phyloP scores from a whole-genome alignment of 2,113 vertebrate genomes.

The Lamprotornis superbus region DNA sequence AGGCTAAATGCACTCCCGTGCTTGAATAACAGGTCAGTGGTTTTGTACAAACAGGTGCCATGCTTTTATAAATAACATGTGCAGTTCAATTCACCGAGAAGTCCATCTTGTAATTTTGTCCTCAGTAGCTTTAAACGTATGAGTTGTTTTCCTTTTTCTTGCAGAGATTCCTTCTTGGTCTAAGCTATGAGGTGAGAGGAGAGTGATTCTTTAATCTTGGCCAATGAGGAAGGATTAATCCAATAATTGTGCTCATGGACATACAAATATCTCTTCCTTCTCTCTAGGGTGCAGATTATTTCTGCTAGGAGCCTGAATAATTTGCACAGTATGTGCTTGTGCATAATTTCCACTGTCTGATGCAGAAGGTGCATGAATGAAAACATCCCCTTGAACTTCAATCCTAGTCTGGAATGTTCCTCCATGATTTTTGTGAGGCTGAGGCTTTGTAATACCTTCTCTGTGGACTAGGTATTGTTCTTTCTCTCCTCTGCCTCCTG shows the following conservation, averaged over 20 bases:
- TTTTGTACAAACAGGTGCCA: not conserved
- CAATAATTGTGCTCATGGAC: slow-evolving; percentile 39
- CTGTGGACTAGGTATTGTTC: not conserved
- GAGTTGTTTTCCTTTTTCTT: not conserved
- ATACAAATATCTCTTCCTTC: slow-evolving; percentile 36
- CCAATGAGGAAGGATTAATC: slow-evolving; percentile 59
- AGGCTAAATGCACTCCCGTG: not conserved
- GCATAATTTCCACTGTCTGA: slow-evolving; percentile 18
- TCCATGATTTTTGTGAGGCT: not conserved
- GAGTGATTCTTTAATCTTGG: slow-evolving; percentile 48
- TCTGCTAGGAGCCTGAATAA: slow-evolving; percentile 45
- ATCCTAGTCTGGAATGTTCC: slow-evolving; percentile 26
- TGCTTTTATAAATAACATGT: not conserved
- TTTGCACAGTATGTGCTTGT: slow-evolving; percentile 41
- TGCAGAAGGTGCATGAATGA: not conserved
- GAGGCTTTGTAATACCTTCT: not conserved
- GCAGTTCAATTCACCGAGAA: not conserved
- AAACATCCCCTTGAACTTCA: slow-evolving; percentile 45
- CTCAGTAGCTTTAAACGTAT: not conserved
- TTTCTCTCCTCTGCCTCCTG: not conserved
- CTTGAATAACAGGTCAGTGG: not conserved
- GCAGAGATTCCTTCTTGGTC: not conserved
- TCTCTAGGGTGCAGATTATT: slow-evolving; percentile 58
- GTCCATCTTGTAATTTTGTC: not conserved
- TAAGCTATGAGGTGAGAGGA: not conserved